A percentile compares a stretch with the other conserved stretches of the same genome.
phyloP scores from a whole-genome alignment of 2,113 vertebrate species.

The Strix uralensis region DNA sequence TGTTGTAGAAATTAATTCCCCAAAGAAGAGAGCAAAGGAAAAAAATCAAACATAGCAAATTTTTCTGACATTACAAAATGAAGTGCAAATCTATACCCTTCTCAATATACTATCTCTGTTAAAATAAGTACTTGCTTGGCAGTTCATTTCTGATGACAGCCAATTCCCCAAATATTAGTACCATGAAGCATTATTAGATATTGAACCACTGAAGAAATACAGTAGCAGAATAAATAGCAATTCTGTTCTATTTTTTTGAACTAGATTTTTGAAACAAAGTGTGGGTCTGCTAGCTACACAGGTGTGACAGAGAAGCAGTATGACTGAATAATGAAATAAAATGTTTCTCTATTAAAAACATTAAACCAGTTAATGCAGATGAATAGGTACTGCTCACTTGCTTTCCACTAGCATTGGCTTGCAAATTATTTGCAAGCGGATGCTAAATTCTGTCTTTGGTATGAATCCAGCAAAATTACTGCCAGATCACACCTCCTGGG shows the following conservation, averaged over 20 bases:
- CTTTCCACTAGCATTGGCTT: neutral
- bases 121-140: conserved; percentile 48
- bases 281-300: neutral
- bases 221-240: neutral
- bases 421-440: neutral
- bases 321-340: neutral
- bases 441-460: neutral
- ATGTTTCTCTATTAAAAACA: neutral
- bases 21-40: conserved; percentile 66
- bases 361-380: neutral
- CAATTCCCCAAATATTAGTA: conserved; percentile 45
- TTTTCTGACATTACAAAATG: conserved; percentile 73
- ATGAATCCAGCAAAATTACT: neutral
- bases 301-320: neutral
- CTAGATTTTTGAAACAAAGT: neutral
- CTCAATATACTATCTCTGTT: conserved; percentile 58
- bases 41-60: conserved; percentile 71
- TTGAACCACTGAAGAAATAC: conserved; percentile 5
- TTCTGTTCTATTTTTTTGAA: neutral
- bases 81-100: conserved; percentile 60
- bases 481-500: conserved; percentile 10
- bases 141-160: conserved; percentile 64
- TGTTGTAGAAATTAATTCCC: conserved; percentile 75
- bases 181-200: neutral
- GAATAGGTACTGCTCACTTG: neutral